These are phyloP conservation scores for Clarias pachynema DNA, from an alignment of 2,797 vertebrate genomes.

Conservation along the genomic window DNA sequence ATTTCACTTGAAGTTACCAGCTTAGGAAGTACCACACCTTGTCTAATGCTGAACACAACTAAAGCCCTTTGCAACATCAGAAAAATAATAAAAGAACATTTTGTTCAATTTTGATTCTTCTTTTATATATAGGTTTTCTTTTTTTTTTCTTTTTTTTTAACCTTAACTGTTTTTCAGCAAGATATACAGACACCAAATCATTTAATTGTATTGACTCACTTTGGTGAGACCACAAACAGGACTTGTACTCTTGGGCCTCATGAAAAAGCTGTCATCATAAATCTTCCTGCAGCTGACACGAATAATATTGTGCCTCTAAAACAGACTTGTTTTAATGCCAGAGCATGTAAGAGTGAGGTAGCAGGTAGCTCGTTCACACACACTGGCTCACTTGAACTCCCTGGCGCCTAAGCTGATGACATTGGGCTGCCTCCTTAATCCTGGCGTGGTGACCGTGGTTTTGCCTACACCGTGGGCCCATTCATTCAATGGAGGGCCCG, in stretches of 20 bases:
- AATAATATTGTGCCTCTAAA: constrained; percentile 47
- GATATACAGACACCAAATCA: constrained; percentile 17
- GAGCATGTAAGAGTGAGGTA: constrained; percentile 33
- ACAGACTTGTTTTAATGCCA: constrained; percentile 24
- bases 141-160: not conserved
- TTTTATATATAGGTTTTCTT: not conserved
- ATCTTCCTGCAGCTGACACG: constrained; percentile 32
- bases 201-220: constrained; percentile 10
- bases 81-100: not conserved
- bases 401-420: constrained; percentile 48
- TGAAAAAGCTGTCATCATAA: constrained; percentile 35
- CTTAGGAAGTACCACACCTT: not conserved
- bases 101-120: not conserved
- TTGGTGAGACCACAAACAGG: constrained; percentile 7
- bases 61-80: not conserved
- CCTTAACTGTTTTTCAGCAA: too few relatives aligned
- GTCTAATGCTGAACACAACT: not conserved
- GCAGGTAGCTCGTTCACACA: constrained; percentile 40
- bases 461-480: constrained; percentile 72
- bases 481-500: constrained; percentile 66
- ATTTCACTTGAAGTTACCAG: not conserved
- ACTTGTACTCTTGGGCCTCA: constrained; percentile 20
- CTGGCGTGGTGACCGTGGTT: constrained; percentile 59
- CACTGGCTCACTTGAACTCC: constrained; percentile 35
- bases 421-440: constrained; percentile 46